Evolutionary conservation across 2,888 invertebrate species (phyloP).

Genomic region (Drosophila bunnanda): DNA sequence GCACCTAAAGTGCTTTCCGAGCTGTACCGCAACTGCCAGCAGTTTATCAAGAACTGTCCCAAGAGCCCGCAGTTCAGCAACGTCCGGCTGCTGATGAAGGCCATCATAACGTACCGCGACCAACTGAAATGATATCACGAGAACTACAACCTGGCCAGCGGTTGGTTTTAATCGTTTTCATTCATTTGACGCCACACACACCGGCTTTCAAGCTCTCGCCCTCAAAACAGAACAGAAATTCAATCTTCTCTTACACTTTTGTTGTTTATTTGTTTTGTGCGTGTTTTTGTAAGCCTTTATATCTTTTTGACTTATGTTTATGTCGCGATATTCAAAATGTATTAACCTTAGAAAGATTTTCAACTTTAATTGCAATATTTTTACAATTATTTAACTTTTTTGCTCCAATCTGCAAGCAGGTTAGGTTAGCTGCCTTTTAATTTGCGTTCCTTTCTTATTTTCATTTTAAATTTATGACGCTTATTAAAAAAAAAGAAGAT

Average conservation of each 20-base stretch:
- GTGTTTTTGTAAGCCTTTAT: slow-evolving; percentile 49
- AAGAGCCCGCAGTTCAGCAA: slow-evolving; percentile 87
- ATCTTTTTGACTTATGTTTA: slow-evolving; percentile 55
- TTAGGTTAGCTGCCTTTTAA: slow-evolving; percentile 30
- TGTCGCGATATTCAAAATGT: slow-evolving; percentile 52
- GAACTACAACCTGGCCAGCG: slow-evolving; percentile 37
- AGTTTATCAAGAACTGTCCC: slow-evolving; percentile 89
- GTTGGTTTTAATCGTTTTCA: slow-evolving; percentile 55
- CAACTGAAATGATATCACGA: slow-evolving; percentile 80
- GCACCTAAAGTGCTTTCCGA: slow-evolving; percentile 91
- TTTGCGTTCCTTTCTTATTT: slow-evolving; percentile 43
- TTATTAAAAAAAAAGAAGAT: slow-evolving; percentile 9
- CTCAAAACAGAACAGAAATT: slow-evolving; percentile 51
- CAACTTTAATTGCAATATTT: slow-evolving; percentile 16
- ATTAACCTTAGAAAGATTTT: slow-evolving; percentile 35
- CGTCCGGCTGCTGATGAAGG: slow-evolving; percentile 84
- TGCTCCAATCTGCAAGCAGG: slow-evolving; percentile 36
- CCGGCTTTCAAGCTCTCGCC: slow-evolving; percentile 41
- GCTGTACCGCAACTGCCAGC: slow-evolving; percentile 90
- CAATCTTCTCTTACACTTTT: slow-evolving; percentile 24
- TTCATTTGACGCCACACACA: slow-evolving; percentile 2
- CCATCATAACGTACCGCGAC: slow-evolving; percentile 83
- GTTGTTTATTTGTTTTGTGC: slow-evolving; percentile 51
- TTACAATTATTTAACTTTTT: slow-evolving; percentile 24
- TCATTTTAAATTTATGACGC: slow-evolving; percentile 44